Base-by-base conservation (phyloP, 1,140 invertebrate species). In the Halictus rubicundus region DNA sequence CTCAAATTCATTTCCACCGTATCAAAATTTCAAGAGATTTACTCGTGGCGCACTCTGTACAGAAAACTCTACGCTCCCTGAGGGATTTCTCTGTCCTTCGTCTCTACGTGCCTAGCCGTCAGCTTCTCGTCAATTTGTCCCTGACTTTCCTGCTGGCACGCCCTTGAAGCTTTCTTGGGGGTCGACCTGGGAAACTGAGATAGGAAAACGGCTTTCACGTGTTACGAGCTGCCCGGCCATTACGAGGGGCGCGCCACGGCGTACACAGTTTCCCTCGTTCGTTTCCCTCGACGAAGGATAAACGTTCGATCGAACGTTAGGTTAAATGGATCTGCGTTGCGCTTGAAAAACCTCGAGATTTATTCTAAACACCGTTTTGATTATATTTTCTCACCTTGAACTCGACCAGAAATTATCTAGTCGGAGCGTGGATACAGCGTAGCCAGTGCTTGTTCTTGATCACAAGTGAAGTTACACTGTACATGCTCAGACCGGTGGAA, bases 111-210 rank as follows among this genome's bases (percentile, higher is more conserved):
- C 42, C 75, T n/a, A 77, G 42, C 14, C 21, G 76, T 63, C 68
- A 64, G 27, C 32, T 32, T 69, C 69, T 64, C 49, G 61, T 78
- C 76, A 73, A 64, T 78, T 78, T 65, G 59, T 65, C 60, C 69
- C 19, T 46, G 76, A 57, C 49, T 65, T 25, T 52, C 21, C n/a
- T 23, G 23, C n/a, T 23, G 63, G 19, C 4, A 57, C 60, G 46
- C 19, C 69, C 69, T 78, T 72, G 37, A n/a, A 14, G 9, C 7
- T 25, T 46, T 14, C 32, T 8, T 14, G 3, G 14, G 42, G 76
- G 37, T 52, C 37, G 37, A 65, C n/a, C 68, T 78, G 76, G 12
- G 25, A 32, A 32, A 49, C 21, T 32, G 60, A 72, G 76, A 72
- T 78, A 73, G 69, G 68, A 16, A 57, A n/a, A 39, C 60, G 39